phyloP scores from a whole-genome alignment of 2,797 vertebrate species.

The Tragopan temminckii region DNA sequence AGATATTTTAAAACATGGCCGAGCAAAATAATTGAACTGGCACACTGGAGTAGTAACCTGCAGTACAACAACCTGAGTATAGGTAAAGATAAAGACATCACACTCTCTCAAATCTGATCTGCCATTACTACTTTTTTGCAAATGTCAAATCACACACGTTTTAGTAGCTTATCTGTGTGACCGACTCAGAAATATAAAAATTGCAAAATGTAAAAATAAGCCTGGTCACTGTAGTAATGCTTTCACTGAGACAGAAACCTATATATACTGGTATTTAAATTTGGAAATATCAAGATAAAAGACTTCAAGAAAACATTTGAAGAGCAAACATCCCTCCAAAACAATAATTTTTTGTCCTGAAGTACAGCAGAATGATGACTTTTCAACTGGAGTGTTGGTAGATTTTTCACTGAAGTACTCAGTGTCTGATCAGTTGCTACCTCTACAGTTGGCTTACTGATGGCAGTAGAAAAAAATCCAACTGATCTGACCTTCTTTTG shows the following conservation, averaged over 20 bases:
- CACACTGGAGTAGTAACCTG: neutral
- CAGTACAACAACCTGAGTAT: neutral
- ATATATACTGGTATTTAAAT: neutral
- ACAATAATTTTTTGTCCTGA: neutral
- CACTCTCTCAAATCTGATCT: neutral
- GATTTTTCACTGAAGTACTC: neutral
- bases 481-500: neutral
- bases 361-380: neutral
- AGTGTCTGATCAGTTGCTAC: neutral
- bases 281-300: constrained; percentile 32
- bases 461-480: neutral
- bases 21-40: neutral
- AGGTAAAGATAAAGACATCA: neutral
- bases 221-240: neutral
- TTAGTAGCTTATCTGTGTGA: neutral
- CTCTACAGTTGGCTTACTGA: neutral
- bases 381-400: neutral
- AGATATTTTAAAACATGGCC: neutral
- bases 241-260: neutral
- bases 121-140: neutral
- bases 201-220: neutral
- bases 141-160: neutral
- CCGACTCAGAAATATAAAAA: neutral
- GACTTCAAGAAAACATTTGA: constrained; percentile 30
- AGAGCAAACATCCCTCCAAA: neutral